Conservation (phyloP, 1,140 invertebrate genomes). For the Capitella teleta region DNA sequence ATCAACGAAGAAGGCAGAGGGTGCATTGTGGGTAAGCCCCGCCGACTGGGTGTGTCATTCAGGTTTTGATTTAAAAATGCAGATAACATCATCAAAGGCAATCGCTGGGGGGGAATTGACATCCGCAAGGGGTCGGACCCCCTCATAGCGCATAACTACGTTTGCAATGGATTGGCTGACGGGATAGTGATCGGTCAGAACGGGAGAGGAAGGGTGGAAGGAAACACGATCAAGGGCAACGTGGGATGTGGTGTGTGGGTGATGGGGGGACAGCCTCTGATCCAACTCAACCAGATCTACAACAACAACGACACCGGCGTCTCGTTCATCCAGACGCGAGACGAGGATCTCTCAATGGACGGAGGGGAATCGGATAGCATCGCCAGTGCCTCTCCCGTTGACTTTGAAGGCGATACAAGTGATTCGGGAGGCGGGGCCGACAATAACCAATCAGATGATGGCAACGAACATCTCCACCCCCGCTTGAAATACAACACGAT, state of each 20-base stretch:
- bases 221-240: constrained; percentile 30
- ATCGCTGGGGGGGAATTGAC: constrained; percentile 32
- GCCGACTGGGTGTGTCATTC: background rate
- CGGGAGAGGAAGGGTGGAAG: constrained; percentile 24
- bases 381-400: background rate
- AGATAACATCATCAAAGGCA: constrained; percentile 28
- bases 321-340: constrained; percentile 24
- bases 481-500: background rate
- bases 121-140: constrained; percentile 27
- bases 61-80: background rate
- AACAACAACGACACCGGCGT: constrained; percentile 27
- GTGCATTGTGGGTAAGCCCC: constrained; percentile 22
- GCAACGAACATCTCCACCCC: constrained; percentile 12
- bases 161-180: constrained; percentile 27
- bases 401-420: background rate
- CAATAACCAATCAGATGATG: constrained; percentile 26
- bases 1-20: constrained; percentile 29
- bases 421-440: constrained; percentile 15
- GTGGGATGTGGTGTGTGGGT: constrained; percentile 31
- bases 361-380: background rate
- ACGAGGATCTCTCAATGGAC: background rate
- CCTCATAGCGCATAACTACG: constrained; percentile 21
- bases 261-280: constrained; percentile 22
- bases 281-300: constrained; percentile 31
- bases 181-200: constrained; percentile 28